Base-by-base conservation (phyloP, 1,140 invertebrate genomes). In the Colletes gigas region DNA sequence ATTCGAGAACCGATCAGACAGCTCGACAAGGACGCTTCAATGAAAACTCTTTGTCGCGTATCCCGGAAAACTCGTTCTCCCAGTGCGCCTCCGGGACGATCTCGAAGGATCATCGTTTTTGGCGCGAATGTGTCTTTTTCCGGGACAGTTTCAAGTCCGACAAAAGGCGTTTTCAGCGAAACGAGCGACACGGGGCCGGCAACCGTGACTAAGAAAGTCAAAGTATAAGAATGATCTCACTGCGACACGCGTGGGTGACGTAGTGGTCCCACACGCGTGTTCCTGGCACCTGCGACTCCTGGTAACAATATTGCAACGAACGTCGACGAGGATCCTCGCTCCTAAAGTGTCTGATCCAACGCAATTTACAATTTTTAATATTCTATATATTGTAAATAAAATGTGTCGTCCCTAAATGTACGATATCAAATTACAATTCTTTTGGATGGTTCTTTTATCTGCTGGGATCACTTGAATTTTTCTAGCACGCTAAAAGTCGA, bases 141-240 rank as follows among this genome's bases (percentile, higher is more conserved):
- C 70, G 52, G 39, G 50, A n/a, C 3, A 19, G 44, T n/a, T 2
- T 15, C 30, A 17, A 55, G 4, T 30, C 15, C 52, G 71, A 63
- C 66, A 21, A 72, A 82, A 71, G 66, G 15, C 60, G 55, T 77
- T 86, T 82, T 83, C 65, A 67, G 52, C 59, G 72, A 21, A 79
- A 65, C 65, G 50, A n/a, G 76, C 80, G 76, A 86, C 84, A 77
- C 52, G 12, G 14, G 21, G 50, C 41, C 6, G 59, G 17, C 85
- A 86, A 69, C 68, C 69, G 83, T 89, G 86, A 89, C 88, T 87
- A 77, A 80, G 72, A 63, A 65, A 86, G 78, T 83, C 81, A 74
- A 88, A 88, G 85, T 88, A 89, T 91, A 90, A 91, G 88, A 88
- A 80, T 91, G 89, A 91, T 89, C 87, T 90, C 89, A 90, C 89